Evolutionary conservation across 2,888 invertebrate genomes (phyloP).

Genomic region (Andrena bucephala): DNA sequence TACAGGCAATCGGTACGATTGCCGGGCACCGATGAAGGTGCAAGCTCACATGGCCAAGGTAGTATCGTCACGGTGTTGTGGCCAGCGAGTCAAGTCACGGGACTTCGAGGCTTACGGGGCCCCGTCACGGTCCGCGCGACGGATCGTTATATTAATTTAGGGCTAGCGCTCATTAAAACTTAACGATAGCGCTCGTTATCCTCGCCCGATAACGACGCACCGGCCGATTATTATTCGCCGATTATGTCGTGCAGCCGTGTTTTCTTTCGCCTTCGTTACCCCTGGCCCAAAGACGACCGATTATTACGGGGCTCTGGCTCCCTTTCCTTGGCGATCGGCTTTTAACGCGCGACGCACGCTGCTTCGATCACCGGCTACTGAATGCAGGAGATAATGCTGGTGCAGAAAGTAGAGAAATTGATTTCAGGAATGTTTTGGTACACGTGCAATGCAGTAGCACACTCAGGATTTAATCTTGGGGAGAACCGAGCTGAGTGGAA

Average conservation of each 20-base stretch:
- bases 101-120: constrained; percentile 34
- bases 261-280: constrained; percentile 72
- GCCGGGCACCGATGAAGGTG: constrained; percentile 53
- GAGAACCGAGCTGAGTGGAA: too few species aligned
- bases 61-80: constrained; percentile 49
- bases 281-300: constrained; percentile 55
- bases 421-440: too few species aligned
- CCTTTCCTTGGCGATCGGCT: constrained; percentile 9
- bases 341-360: too few species aligned
- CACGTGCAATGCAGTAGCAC: too few species aligned
- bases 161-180: constrained; percentile 72
- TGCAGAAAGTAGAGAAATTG: too few species aligned
- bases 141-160: constrained; percentile 74
- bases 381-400: too few species aligned
- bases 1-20: constrained; percentile 59
- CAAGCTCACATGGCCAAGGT: constrained; percentile 1
- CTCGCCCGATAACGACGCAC: constrained; percentile 68
- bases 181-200: constrained; percentile 74
- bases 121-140: constrained; percentile 64
- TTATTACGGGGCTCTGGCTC: constrained; percentile 54
- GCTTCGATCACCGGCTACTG: too few species aligned
- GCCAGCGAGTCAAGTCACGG: constrained; percentile 62
- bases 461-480: too few species aligned
- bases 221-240: constrained; percentile 70
- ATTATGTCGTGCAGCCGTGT: constrained; percentile 66